Percentiles rank a stretch among this genome's conserved stretches.
Conservation (phyloP, 2,888 invertebrate genomes). For the Aleiodes testaceus region DNA sequence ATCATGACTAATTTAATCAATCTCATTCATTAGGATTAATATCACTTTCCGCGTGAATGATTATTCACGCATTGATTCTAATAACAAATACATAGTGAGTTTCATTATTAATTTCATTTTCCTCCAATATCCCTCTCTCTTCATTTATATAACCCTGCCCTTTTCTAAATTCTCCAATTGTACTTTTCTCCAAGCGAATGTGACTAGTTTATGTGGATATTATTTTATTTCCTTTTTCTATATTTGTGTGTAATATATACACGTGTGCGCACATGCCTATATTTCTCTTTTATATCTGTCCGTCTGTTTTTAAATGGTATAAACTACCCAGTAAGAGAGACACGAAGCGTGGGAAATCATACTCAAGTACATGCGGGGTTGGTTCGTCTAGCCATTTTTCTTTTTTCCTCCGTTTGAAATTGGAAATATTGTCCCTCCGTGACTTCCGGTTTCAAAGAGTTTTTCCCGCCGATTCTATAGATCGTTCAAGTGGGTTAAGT, state of each 20-base stretch:
- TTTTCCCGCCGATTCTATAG: conserved; percentile 32
- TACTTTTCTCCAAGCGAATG: conserved; percentile 42
- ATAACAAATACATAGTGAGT: conserved; percentile 36
- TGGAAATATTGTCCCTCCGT: conserved; percentile 38
- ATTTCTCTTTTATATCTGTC: conserved; percentile 21
- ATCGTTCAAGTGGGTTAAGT: conserved; percentile 41
- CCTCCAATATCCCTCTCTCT: conserved; percentile 32
- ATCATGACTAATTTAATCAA: conserved; percentile 40
- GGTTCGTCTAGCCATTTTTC: conserved; percentile 30
- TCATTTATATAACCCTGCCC: conserved; percentile 43
- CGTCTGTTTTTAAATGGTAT: conserved; percentile 59
- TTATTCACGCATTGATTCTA: conserved; percentile 34
- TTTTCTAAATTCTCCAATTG: conserved; percentile 27
- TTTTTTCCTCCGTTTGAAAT: conserved; percentile 26
- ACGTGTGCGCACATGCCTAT: conserved; percentile 34
- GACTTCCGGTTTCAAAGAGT: conserved; percentile 38
- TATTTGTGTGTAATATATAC: conserved; percentile 29
- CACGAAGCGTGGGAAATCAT: conserved; percentile 39
- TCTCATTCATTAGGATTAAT: conserved; percentile 70
- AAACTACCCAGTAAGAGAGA: conserved; percentile 38
- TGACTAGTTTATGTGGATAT: conserved; percentile 35
- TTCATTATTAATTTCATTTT: conserved; percentile 28
- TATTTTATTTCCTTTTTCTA: conserved; percentile 7
- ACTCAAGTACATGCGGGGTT: conserved; percentile 15
- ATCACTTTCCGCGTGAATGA: conserved; percentile 67